Base-by-base conservation (phyloP, 2,888 invertebrate species). In the Allacma fusca region DNA sequence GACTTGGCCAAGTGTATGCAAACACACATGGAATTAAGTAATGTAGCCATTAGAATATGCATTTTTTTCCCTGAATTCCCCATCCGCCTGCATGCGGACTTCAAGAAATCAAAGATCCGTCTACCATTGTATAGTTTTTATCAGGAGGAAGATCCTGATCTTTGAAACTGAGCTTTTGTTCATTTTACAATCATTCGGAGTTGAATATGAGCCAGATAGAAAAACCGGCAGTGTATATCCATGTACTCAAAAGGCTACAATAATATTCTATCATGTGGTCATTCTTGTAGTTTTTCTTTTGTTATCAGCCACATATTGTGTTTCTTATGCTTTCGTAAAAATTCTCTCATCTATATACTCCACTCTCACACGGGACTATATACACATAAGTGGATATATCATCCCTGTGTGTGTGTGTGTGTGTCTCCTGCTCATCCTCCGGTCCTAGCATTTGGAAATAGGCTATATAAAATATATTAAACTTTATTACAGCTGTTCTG, bases 121-220 rank as follows among this genome's bases (percentile, higher is more conserved):
- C 19, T 50, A 16, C 50, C 50, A 19, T 50, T 50, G 50, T 50
- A n/a, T 50, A 13, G 16, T 50, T 50, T 50, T 50, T 50, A 50
- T 50, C n/a, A n/a, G 2, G n/a, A n/a, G 16, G 50, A 50, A 50
- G 19, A 50, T 50, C 50, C 34, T 73, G 73, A 73, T 73, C 73
- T 73, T 57, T 57, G 24, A 40, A 29, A 34, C 23, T 73, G 34
- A 26, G 19, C 73, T 73, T 73, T 73, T 73, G 62, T 73, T 57
- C 13, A 59, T 28, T 29, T 62, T 34, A 62, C 71, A 71, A 71
- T 71, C 26, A 71, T 71, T 19, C 9, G n/a, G 68, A 24, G 34
- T 23, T 29, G 24, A 44, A 44, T 57, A 73, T 62, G 40, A 4
- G 73, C n/a, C 9, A 28, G 73, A 73, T 73, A 73, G n/a, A n/a